A percentile compares a stretch with the other conserved stretches of the same genome.
Conservation (phyloP, 1,140 invertebrate genomes). For the Bradynema listronoti region DNA sequence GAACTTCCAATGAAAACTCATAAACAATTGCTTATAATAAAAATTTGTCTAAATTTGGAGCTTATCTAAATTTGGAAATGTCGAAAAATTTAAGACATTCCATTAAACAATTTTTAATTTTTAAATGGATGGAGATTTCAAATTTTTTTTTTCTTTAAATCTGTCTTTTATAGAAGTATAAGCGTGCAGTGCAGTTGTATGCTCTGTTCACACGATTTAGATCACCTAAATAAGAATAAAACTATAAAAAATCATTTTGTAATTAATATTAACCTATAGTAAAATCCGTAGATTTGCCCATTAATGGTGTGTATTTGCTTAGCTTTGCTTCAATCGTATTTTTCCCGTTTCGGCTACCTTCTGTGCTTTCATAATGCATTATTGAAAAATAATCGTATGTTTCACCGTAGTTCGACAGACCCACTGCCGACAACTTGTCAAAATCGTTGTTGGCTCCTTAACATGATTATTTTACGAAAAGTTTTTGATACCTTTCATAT, state of each 20-base stretch:
- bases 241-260: conserved; percentile 2
- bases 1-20: no score
- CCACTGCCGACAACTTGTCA: conserved; percentile 49
- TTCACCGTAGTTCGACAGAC: conserved; percentile 55
- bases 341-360: conserved; percentile 50
- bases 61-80: no score
- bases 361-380: conserved; percentile 45
- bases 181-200: conserved; percentile 45
- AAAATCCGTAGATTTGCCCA: conserved; percentile 57
- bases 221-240: conserved; percentile 32
- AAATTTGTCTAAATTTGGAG: no score
- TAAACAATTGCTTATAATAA: no score
- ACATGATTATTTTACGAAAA: conserved; percentile 12
- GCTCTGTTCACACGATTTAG: conserved; percentile 52
- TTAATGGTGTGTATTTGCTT: conserved; percentile 41
- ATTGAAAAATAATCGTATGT: conserved; percentile 55
- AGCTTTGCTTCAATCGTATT: conserved; percentile 55
- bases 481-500: neutral
- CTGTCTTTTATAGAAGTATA: no score
- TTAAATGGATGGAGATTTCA: no score
- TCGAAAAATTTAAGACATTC: no score
- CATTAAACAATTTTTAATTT: no score
- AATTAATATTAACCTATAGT: conserved; percentile 27
- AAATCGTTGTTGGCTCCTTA: conserved; percentile 55
- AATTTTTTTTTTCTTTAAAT: no score